These are phyloP conservation scores for Oncopodura yosiiana DNA, from an alignment of 1,140 invertebrate species.

Conservation along the genomic window DNA sequence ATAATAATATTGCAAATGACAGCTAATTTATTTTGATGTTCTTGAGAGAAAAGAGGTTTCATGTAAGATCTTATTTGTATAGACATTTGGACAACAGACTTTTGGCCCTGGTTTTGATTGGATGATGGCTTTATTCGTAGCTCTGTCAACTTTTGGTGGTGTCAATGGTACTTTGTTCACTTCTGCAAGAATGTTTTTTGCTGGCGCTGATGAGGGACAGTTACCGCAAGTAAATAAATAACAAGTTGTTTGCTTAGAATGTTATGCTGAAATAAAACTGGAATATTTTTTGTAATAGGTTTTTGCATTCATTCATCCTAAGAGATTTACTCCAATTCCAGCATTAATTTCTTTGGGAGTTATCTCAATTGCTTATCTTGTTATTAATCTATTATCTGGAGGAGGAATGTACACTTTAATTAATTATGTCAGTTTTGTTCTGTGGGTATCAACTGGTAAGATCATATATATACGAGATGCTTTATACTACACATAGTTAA, in stretches of 20 bases:
- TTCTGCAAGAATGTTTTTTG: conserved; percentile 63
- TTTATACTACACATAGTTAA: neutral
- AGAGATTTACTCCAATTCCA: conserved; percentile 67
- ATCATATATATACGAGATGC: neutral
- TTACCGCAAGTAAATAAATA: conserved; percentile 51
- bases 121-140: conserved; percentile 58
- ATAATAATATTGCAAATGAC: neutral
- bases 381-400: conserved; percentile 7
- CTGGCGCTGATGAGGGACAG: conserved; percentile 70
- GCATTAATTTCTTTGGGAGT: conserved; percentile 41
- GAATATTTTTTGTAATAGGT: too few species aligned
- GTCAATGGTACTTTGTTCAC: conserved; percentile 89
- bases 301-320: conserved; percentile 64
- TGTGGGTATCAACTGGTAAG: conserved; percentile 59
- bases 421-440: conserved; percentile 66
- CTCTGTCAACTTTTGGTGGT: conserved; percentile 55
- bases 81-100: conserved; percentile 67
- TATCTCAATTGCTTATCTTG: neutral
- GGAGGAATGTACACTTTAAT: conserved; percentile 62
- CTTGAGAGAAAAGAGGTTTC: conserved; percentile 1
- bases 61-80: conserved; percentile 33
- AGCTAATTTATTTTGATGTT: neutral
- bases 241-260: too few species aligned
- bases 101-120: conserved; percentile 53
- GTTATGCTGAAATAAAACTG: too few species aligned